phyloP scores from a whole-genome alignment of 2,888 invertebrate genomes.

The Agrypnus murinus region DNA sequence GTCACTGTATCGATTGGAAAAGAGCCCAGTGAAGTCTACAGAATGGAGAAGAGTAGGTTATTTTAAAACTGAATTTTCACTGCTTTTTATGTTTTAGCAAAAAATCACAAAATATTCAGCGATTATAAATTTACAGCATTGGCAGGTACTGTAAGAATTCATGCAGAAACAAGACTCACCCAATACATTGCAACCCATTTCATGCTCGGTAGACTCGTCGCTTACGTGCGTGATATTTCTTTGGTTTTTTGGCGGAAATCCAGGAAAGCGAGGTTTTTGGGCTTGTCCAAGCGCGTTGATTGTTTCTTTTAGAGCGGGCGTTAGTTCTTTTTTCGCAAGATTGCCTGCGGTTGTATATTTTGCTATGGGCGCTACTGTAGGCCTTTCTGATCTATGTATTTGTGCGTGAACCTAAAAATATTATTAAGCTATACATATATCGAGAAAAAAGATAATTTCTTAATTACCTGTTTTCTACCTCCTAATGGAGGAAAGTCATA shows the following conservation, averaged over 20 bases:
- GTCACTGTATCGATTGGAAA: too few relatives aligned
- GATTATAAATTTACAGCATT: too few relatives aligned
- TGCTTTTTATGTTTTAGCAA: too few relatives aligned
- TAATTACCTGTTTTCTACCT: background rate
- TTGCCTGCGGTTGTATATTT: background rate
- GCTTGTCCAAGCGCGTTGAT: conserved; percentile 49
- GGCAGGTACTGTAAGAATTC: too few relatives aligned
- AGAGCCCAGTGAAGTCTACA: too few relatives aligned
- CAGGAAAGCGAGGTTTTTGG: conserved; percentile 44
- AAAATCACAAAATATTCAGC: too few relatives aligned
- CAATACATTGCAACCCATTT: background rate
- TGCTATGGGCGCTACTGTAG: background rate
- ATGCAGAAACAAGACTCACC: too few relatives aligned
- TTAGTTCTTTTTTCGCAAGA: conserved; percentile 37
- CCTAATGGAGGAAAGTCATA: background rate
- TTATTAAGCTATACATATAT: too few relatives aligned
- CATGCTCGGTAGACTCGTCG: background rate
- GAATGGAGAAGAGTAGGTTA: too few relatives aligned
- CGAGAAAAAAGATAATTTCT: too few relatives aligned
- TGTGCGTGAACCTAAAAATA: conserved; percentile 42
- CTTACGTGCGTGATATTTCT: background rate
- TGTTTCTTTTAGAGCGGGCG: conserved; percentile 47
- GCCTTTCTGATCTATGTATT: conserved; percentile 33
- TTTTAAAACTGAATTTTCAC: too few relatives aligned
- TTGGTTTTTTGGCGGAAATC: conserved; percentile 43